phyloP scores from a whole-genome alignment of 2,797 vertebrate species.

The Gambelia wislizenii region DNA sequence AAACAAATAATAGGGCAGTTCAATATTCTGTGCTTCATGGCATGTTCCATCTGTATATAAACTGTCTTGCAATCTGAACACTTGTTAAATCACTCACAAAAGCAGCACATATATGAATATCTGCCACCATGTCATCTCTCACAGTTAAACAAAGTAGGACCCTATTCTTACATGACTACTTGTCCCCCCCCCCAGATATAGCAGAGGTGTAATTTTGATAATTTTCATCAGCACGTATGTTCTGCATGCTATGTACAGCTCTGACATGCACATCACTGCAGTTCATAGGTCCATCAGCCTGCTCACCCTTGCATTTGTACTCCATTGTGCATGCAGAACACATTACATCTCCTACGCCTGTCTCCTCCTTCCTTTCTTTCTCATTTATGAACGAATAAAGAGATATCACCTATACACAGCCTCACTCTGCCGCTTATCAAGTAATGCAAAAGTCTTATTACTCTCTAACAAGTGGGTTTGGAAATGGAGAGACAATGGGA shows the following conservation, averaged over 20 bases:
- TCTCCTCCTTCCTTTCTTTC: background rate
- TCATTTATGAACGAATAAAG: constrained; percentile 27
- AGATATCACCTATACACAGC: constrained; percentile 50
- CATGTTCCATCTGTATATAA: no score
- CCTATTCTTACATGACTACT: background rate
- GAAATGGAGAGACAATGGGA: constrained; percentile 29
- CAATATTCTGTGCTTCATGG: no score
- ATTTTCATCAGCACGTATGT: background rate
- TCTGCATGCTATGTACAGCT: background rate
- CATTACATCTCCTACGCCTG: constrained; percentile 20
- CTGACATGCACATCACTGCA: background rate
- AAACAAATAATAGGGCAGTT: no score
- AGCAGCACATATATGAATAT: background rate
- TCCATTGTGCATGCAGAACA: constrained; percentile 10
- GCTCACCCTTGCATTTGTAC: background rate
- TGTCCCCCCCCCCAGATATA: no score
- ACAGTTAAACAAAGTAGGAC: background rate
- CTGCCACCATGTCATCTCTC: background rate
- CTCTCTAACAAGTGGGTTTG: constrained; percentile 31
- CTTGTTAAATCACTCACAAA: no score
- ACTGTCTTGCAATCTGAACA: no score
- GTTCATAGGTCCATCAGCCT: background rate
- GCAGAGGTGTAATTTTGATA: background rate
- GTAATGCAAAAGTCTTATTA: constrained; percentile 28
- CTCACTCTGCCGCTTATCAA: constrained; percentile 29